These are phyloP conservation scores for Rhagoletis zephyria DNA, from an alignment of 1,140 invertebrate genomes.

Conservation along the genomic window DNA sequence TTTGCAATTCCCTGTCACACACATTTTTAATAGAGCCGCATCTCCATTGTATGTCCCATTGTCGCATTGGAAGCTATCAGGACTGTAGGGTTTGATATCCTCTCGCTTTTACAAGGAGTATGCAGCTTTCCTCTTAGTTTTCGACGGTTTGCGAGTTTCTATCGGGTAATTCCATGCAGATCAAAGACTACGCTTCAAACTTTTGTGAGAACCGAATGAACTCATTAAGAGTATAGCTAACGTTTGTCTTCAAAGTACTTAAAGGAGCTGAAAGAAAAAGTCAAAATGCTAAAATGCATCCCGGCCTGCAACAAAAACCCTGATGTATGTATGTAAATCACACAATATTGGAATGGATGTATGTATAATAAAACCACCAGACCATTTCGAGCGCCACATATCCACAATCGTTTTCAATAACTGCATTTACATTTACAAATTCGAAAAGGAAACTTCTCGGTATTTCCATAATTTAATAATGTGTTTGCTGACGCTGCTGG, in stretches of 20 bases:
- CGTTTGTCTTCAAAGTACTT: neutral
- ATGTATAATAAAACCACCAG: neutral
- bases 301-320: neutral
- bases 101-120: too few species aligned
- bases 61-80: too few species aligned
- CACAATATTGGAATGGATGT: neutral
- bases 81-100: too few species aligned
- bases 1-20: too few species aligned
- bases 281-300: neutral
- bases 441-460: constrained; percentile 33
- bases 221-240: too few species aligned
- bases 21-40: too few species aligned
- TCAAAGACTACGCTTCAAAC: too few species aligned
- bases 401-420: constrained; percentile 13
- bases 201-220: too few species aligned
- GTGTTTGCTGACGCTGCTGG: neutral
- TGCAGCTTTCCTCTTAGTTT: too few species aligned
- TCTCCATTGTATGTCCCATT: too few species aligned
- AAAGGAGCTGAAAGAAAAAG: neutral
- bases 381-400: neutral
- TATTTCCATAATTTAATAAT: constrained; percentile 51
- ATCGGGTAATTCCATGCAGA: too few species aligned
- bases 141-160: too few species aligned
- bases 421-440: neutral
- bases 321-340: neutral